These are phyloP conservation scores for Scomber colias DNA, from an alignment of 2,113 vertebrate species.

Conservation along the genomic window DNA sequence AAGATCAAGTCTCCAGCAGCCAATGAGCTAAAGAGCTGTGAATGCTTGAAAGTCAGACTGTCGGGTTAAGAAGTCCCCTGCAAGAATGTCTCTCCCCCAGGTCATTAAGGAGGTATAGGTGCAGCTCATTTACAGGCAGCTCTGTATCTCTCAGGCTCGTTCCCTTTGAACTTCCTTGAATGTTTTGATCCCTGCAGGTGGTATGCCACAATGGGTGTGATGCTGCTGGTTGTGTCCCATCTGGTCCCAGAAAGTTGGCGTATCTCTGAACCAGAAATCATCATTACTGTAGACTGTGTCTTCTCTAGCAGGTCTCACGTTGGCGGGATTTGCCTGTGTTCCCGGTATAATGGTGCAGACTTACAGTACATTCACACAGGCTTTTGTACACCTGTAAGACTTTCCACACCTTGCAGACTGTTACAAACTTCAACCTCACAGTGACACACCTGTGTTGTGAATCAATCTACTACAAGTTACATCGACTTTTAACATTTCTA, in stretches of 20 bases:
- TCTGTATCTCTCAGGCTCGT: slow-evolving; percentile 24
- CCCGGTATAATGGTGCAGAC: not conserved
- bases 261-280: slow-evolving; percentile 9
- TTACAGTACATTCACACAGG: not conserved
- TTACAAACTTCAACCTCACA: too few relatives aligned
- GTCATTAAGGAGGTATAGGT: slow-evolving; percentile 49
- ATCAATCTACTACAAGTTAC: not conserved
- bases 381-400: too few relatives aligned
- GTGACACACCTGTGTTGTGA: not conserved
- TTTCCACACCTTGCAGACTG: too few relatives aligned
- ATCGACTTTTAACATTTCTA: too few relatives aligned
- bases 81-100: slow-evolving; percentile 22
- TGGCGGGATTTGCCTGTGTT: slow-evolving; percentile 7
- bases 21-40: slow-evolving; percentile 8
- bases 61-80: slow-evolving; percentile 32
- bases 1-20: slow-evolving; percentile 1
- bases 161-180: slow-evolving; percentile 63
- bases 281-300: not conserved
- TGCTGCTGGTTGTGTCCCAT: slow-evolving; percentile 14
- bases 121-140: slow-evolving; percentile 53
- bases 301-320: not conserved
- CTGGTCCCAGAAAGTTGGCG: slow-evolving; percentile 24
- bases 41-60: slow-evolving; percentile 37
- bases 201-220: slow-evolving; percentile 13
- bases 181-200: slow-evolving; percentile 56